A percentile compares a stretch with the other conserved stretches of the same genome.
These are phyloP conservation scores for Ataeniobius toweri DNA, from an alignment of 2,797 vertebrate genomes.

Conservation along the genomic window DNA sequence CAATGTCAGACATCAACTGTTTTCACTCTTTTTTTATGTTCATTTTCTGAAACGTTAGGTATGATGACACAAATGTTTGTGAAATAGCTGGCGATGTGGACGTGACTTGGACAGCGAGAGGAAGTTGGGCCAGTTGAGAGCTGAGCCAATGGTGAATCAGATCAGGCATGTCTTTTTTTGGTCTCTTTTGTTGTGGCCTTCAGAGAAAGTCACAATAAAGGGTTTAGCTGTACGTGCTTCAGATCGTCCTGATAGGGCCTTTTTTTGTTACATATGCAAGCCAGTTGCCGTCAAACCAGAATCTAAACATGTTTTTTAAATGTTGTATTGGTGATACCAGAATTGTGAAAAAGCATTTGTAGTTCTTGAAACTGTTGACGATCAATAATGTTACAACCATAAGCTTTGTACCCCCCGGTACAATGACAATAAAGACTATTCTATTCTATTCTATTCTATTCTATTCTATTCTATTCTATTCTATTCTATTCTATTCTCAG, in stretches of 20 bases:
- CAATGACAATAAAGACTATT: no score
- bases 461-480: no score
- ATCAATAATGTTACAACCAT: not conserved
- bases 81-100: constrained; percentile 55
- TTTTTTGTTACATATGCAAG: constrained; percentile 10
- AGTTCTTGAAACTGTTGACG: no score
- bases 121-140: constrained; percentile 30
- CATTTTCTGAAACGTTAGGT: constrained; percentile 23
- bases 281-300: constrained; percentile 16
- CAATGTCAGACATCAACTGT: constrained; percentile 1
- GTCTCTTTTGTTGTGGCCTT: constrained; percentile 62
- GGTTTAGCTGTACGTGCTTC: constrained; percentile 63
- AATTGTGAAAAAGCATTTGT: not conserved
- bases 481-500: not conserved
- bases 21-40: constrained; percentile 21
- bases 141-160: constrained; percentile 40
- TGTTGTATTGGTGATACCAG: not conserved
- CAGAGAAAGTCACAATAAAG: constrained; percentile 63
- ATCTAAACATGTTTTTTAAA: constrained; percentile 25
- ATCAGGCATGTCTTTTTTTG: constrained; percentile 45
- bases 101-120: constrained; percentile 60
- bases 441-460: no score
- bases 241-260: constrained; percentile 67
- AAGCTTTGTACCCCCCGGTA: not conserved
- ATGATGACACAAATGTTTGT: constrained; percentile 48